Evolutionary conservation across 2,797 vertebrate genomes (phyloP), one percentile per base, ranked within the genome.

Genomic region (Amphiprion clarkii): DNA sequence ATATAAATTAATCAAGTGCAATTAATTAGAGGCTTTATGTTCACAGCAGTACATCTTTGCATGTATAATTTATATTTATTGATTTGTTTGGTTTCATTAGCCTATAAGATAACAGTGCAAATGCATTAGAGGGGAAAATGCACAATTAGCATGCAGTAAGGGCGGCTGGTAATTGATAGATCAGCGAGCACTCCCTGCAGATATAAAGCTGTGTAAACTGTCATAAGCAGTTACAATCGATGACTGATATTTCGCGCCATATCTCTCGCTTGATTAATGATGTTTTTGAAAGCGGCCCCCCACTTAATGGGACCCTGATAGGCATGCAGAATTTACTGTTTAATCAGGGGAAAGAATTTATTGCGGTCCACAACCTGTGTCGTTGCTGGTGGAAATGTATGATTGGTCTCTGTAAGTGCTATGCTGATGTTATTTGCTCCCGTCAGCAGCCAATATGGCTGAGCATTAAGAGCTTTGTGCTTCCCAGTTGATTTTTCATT

Each of bases 1-100:
- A 98, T 98, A 99, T 99, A 99, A 99, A 99, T 99, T 98, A 99
- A 99, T 99, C 98, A 99, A 98, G 96, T 95, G 95, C 98, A 99
- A 99, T 99, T 99, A 99, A 99, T 99, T 99, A 99, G 96, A 97
- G 96, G 95, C 96, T 99, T 99, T 99, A 99, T 98, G 98, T 98
- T 97, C 95, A 85, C 96, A 96, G 97, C 96, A 96, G 97, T 98
- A 97, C 96, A 97, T 97, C 97, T 97, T 98, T 97, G 97, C 97
- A 99, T 99, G 97, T 99, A 99, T 99, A 99, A 99, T 99, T 99
- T 99, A 99, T 99, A 99, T 97, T 98, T 99, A 99, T 99, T 97
- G 98, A 99, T 99, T 99, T 97, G 96, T 96, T 96, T 95, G 96
- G 96, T 97, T 99, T 99, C 98, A 98, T 99, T 98, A 99, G 97